Percentiles rank a stretch among this genome's conserved stretches.
These are phyloP conservation scores for Clarias macrocephalus DNA, from an alignment of 2,113 vertebrate genomes.

Conservation along the genomic window DNA sequence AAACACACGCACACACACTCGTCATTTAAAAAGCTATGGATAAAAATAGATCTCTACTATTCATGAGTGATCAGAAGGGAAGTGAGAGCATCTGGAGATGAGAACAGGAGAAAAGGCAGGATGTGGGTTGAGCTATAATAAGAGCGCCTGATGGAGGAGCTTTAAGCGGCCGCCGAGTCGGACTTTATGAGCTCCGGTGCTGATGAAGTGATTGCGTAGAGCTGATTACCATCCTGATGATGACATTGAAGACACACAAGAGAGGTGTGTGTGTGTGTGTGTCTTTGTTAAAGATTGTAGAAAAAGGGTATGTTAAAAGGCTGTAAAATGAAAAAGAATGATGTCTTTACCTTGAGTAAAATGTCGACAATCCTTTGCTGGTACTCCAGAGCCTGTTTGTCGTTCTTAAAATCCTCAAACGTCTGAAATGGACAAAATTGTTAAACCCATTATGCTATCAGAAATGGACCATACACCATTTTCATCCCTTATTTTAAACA, in stretches of 20 bases:
- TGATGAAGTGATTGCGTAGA: conserved; percentile 35
- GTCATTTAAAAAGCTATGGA: neutral
- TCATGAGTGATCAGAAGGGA: neutral
- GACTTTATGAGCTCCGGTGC: conserved; percentile 2
- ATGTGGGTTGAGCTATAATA: neutral
- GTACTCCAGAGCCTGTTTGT: conserved; percentile 97
- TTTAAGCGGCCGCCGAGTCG: neutral
- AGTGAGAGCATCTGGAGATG: neutral
- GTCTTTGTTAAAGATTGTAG: neutral
- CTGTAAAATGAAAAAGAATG: neutral
- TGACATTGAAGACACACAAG: neutral
- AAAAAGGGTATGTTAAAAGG: neutral
- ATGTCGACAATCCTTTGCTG: conserved; percentile 98
- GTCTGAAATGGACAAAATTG: conserved; percentile 73
- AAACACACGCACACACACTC: neutral
- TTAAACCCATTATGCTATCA: neutral
- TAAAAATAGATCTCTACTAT: conserved; percentile 4
- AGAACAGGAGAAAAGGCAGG: neutral
- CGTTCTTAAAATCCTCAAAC: conserved; percentile 99
- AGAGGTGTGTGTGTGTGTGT: neutral
- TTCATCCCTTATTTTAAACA: neutral
- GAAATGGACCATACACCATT: neutral
- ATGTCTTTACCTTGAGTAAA: conserved; percentile 84
- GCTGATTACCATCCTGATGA: conserved; percentile 21
- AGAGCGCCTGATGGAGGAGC: conserved; percentile 4